Conservation (phyloP, 2,797 vertebrate genomes). For the Mormyrops boulengeri region DNA sequence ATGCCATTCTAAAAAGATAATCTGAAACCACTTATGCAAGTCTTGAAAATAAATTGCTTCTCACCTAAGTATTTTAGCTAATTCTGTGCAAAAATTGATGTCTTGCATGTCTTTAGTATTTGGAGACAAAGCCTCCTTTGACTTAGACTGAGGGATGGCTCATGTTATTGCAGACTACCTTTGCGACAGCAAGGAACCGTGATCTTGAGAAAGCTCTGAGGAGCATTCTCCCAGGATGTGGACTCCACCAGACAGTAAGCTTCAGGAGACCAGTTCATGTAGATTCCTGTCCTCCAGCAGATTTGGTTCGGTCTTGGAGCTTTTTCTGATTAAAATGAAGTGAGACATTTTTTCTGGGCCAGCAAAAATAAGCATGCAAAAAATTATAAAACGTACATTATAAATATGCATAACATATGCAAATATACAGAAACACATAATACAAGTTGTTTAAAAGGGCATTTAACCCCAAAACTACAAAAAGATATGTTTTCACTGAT, state of each 20-base stretch:
- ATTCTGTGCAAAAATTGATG: neutral
- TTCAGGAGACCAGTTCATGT: constrained; percentile 88
- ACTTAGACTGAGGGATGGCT: neutral
- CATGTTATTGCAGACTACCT: constrained; percentile 59
- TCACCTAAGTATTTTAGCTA: neutral
- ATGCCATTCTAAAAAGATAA: neutral
- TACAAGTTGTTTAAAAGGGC: neutral
- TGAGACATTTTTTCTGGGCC: neutral
- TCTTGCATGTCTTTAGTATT: neutral
- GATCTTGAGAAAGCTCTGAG: constrained; percentile 82
- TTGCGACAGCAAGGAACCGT: constrained; percentile 85
- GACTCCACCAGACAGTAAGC: constrained; percentile 90
- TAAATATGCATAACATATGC: neutral
- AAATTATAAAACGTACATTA: neutral
- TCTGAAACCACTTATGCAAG: neutral
- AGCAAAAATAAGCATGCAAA: neutral
- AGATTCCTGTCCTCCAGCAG: constrained; percentile 90
- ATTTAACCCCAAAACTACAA: neutral
- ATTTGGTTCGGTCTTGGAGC: constrained; percentile 74
- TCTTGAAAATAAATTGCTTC: neutral
- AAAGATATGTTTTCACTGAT: neutral
- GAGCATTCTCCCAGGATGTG: constrained; percentile 59
- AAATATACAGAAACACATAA: neutral
- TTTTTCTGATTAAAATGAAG: constrained; percentile 59
- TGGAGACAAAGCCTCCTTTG: neutral